Percentiles rank a stretch among this genome's conserved stretches.
These are phyloP conservation scores for Pseudomyrmex concolor DNA, from an alignment of 1,140 invertebrate species.

Conservation along the genomic window DNA sequence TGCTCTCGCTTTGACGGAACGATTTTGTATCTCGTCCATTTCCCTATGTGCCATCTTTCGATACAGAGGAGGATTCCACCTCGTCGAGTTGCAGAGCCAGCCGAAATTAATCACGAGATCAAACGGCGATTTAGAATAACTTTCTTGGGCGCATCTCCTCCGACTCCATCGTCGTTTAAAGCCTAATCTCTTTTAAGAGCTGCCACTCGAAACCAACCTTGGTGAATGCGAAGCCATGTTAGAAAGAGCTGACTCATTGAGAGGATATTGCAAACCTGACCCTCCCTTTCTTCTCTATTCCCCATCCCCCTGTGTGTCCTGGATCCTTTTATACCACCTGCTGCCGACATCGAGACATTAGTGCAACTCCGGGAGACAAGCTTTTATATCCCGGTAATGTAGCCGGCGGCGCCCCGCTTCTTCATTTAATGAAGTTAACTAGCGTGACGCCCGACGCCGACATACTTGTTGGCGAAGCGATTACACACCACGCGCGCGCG, in stretches of 20 bases:
- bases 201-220: slow-evolving; percentile 65
- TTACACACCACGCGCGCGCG: slow-evolving; percentile 14
- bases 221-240: slow-evolving; percentile 67
- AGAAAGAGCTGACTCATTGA: slow-evolving; percentile 59
- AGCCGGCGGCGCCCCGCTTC: slow-evolving; percentile 40
- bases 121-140: slow-evolving; percentile 70
- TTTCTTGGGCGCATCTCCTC: slow-evolving; percentile 36
- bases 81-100: slow-evolving; percentile 37
- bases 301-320: background rate
- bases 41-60: slow-evolving; percentile 12
- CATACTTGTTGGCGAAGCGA: slow-evolving; percentile 52
- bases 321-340: slow-evolving; percentile 65
- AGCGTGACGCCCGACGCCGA: slow-evolving; percentile 46
- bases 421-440: slow-evolving; percentile 59
- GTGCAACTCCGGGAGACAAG: slow-evolving; percentile 57
- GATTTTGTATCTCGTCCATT: slow-evolving; percentile 16
- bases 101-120: slow-evolving; percentile 71
- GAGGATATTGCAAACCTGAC: slow-evolving; percentile 59
- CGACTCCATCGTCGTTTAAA: slow-evolving; percentile 51
- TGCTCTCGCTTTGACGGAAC: background rate
- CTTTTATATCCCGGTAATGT: slow-evolving; percentile 60
- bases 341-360: slow-evolving; percentile 59
- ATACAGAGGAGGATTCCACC: slow-evolving; percentile 12
- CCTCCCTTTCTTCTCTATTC: background rate
- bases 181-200: slow-evolving; percentile 68